phyloP scores from a whole-genome alignment of 2,113 vertebrate species.

The Phylloscopus whistleri region DNA sequence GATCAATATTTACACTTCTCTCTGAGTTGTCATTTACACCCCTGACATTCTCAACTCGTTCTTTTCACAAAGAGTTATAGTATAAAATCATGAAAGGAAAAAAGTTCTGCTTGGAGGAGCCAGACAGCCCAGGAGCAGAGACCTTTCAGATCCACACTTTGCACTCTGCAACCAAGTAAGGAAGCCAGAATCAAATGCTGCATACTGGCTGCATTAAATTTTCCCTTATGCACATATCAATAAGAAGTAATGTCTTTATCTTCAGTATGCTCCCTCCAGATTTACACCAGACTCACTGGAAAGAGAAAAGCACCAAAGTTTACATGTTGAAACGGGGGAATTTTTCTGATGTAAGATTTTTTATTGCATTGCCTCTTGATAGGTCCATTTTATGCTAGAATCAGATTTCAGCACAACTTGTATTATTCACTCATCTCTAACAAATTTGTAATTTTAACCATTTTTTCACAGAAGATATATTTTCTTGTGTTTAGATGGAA shows the following conservation, averaged over 20 bases:
- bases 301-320: not conserved
- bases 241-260: not conserved
- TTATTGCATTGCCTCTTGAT: not conserved
- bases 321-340: not conserved
- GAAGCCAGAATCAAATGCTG: not conserved
- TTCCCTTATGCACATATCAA: not conserved
- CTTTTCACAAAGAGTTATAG: not conserved
- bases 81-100: not conserved
- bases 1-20: not conserved
- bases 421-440: not conserved
- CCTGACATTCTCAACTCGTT: not conserved
- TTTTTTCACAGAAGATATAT: not conserved
- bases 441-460: fast-evolving
- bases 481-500: not conserved
- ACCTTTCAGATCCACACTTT: not conserved
- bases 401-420: not conserved
- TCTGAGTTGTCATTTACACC: not conserved
- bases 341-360: not conserved
- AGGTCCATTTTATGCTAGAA: not conserved
- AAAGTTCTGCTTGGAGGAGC: not conserved
- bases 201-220: not conserved
- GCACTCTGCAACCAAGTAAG: not conserved
- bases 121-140: not conserved
- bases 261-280: not conserved
- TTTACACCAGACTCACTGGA: not conserved